Evolutionary conservation across 2,888 invertebrate genomes (phyloP).

Genomic region (Clusia tigrina): DNA sequence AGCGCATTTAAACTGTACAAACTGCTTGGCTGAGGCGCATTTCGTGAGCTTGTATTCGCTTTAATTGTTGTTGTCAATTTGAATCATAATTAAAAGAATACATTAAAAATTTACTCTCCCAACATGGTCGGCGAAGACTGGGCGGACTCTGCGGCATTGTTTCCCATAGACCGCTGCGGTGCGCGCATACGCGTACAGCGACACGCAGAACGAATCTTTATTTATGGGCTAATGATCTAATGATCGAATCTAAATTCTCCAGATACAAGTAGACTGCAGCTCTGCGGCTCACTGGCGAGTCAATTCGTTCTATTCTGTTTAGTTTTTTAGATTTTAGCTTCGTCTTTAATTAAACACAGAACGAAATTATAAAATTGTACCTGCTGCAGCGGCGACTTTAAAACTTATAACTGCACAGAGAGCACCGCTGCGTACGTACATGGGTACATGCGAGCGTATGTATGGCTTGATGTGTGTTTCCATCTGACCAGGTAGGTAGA

Average conservation of each 20-base stretch:
- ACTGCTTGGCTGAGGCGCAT: no score
- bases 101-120: no score
- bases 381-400: constrained; percentile 43
- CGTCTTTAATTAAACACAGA: constrained; percentile 57
- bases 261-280: not conserved
- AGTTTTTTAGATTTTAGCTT: constrained; percentile 56
- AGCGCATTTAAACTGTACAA: no score
- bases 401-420: constrained; percentile 25
- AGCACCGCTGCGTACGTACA: constrained; percentile 18
- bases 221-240: constrained; percentile 55
- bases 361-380: constrained; percentile 57
- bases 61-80: no score
- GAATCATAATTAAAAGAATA: no score
- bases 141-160: no score
- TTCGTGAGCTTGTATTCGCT: no score
- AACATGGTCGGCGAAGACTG: no score
- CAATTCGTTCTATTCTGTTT: no score
- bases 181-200: constrained; percentile 2
- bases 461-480: no score
- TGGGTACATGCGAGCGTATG: not conserved
- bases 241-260: constrained; percentile 39
- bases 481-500: no score
- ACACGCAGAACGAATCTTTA: constrained; percentile 53
- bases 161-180: constrained; percentile 29
- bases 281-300: no score